A percentile compares a stretch with the other conserved stretches of the same genome.
Evolutionary conservation across 2,888 invertebrate species (phyloP).

Genomic region (Pseudanteris insignis): DNA sequence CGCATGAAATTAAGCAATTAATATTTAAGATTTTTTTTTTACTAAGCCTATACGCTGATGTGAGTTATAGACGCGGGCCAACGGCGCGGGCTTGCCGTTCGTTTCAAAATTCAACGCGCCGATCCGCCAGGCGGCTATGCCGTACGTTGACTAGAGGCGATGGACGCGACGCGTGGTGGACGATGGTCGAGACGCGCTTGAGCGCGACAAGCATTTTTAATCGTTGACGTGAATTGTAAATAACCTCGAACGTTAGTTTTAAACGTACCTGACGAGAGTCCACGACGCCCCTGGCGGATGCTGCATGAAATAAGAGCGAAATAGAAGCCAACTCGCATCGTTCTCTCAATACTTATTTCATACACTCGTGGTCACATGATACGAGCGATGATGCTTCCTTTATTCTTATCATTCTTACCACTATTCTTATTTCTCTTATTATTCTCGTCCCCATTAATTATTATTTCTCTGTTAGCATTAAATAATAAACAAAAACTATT

Average conservation of each 20-base stretch:
- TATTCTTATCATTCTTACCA: slow-evolving; percentile 32
- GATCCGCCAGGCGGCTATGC: slow-evolving; percentile 12
- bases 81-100: slow-evolving; percentile 1
- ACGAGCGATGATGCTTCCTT: slow-evolving; percentile 48
- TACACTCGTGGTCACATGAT: slow-evolving; percentile 48
- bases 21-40: slow-evolving; percentile 28
- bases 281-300: background rate
- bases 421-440: slow-evolving; percentile 17
- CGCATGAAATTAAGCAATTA: slow-evolving; percentile 30
- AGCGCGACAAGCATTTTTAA: background rate
- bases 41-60: slow-evolving; percentile 38
- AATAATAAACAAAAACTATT: no score
- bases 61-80: slow-evolving; percentile 47
- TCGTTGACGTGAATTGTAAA: slow-evolving; percentile 3
- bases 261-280: background rate
- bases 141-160: background rate
- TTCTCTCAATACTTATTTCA: slow-evolving; percentile 42
- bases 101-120: background rate
- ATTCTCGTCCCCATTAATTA: slow-evolving; percentile 36
- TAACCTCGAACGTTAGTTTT: background rate
- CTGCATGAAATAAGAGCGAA: background rate
- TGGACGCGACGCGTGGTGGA: no score
- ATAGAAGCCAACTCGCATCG: slow-evolving; percentile 11
- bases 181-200: slow-evolving; percentile 2
- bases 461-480: slow-evolving; percentile 37